Conservation (phyloP, 2,113 vertebrate species). For the Poeciliopsis retropinna region DNA sequence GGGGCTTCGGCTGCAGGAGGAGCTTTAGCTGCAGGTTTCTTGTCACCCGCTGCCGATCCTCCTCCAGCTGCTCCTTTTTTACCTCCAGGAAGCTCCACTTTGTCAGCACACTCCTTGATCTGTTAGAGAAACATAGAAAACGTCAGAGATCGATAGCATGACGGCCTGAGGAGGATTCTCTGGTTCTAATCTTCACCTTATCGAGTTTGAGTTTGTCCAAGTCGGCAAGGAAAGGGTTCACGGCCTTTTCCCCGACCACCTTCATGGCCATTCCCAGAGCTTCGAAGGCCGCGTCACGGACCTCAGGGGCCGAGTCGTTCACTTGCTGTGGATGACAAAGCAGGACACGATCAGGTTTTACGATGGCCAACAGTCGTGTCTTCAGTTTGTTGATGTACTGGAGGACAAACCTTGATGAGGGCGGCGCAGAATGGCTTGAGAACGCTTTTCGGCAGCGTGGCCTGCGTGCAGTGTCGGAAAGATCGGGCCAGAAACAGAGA, state of each 20-base stretch:
- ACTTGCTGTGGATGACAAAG: constrained; percentile 84
- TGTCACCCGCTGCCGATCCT: constrained; percentile 72
- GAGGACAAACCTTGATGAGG: constrained; percentile 88
- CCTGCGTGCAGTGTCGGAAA: constrained; percentile 91
- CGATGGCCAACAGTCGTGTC: not conserved
- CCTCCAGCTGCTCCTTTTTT: constrained; percentile 80
- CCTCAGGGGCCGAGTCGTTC: constrained; percentile 95
- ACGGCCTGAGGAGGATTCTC: not conserved
- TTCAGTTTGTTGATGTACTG: not conserved
- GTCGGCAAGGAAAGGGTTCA: constrained; percentile 93
- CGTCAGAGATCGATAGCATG: not conserved
- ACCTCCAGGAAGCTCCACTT: constrained; percentile 88
- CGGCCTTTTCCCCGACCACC: constrained; percentile 95
- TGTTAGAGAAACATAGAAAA: constrained; percentile 45
- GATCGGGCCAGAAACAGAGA: constrained; percentile 96
- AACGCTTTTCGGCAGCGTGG: constrained; percentile 90
- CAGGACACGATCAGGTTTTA: not conserved
- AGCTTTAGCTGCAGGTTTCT: constrained; percentile 84
- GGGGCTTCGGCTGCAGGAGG: constrained; percentile 76
- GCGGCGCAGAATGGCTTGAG: constrained; percentile 95
- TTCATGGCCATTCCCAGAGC: constrained; percentile 95
- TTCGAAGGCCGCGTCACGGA: constrained; percentile 97
- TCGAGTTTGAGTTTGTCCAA: constrained; percentile 98
- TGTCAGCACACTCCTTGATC: constrained; percentile 97
- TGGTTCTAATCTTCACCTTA: constrained; percentile 76